phyloP scores from a whole-genome alignment of 2,797 vertebrate genomes.

The Anas flavirostris region DNA sequence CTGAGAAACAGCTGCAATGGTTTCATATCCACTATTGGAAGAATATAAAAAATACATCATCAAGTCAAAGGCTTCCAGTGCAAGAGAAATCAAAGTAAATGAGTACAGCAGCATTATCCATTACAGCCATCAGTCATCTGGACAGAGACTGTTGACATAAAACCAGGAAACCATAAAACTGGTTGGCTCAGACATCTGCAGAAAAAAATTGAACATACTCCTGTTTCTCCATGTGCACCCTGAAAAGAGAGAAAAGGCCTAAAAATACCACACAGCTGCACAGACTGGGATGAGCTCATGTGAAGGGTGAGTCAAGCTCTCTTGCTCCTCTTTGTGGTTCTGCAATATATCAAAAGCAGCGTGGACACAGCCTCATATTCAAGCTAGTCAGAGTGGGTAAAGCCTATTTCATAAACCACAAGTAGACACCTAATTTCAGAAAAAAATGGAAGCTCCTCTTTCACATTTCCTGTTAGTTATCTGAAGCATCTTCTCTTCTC shows the following conservation, averaged over 20 bases:
- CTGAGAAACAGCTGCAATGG: neutral
- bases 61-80: neutral
- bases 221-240: neutral
- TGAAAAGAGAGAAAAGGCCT: neutral
- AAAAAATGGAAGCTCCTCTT: neutral
- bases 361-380: neutral
- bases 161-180: no score
- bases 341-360: neutral
- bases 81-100: neutral
- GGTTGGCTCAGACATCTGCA: neutral
- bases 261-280: neutral
- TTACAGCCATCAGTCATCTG: neutral
- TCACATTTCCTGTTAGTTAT: neutral
- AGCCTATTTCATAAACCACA: neutral
- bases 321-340: neutral
- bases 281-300: neutral
- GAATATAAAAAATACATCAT: neutral
- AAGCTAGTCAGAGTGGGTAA: neutral
- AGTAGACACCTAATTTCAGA: neutral
- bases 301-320: neutral
- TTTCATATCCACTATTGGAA: slow-evolving; percentile 8
- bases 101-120: neutral
- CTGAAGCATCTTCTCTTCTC: neutral
- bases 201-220: neutral
- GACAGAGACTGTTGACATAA: neutral